Base-by-base conservation (phyloP, 1,140 invertebrate species). In the Camponotus vicinus region DNA sequence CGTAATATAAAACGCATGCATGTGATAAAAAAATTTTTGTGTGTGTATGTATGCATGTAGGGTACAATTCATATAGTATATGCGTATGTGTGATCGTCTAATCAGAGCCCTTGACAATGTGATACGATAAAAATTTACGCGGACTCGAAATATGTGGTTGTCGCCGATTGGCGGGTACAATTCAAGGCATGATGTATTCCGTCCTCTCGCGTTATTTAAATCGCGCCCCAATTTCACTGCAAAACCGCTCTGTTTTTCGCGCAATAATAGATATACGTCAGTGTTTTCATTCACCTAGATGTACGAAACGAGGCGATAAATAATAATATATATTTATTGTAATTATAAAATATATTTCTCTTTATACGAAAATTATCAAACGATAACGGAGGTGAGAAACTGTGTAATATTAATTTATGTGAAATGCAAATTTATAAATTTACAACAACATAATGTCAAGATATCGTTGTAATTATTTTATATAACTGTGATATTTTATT, bases 171-270 rank as follows among this genome's bases (percentile, higher is more conserved):
- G 18, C 34, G 8, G 67, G 18, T 59, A 45, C 67, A 75, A 73
- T 75, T 57, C 57, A 13, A 9, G 45, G 42, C 45, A 45, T 67
- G 55, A 45, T 63, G 75, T 73, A 40, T 75, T 59, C n/a, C 79
- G 55, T 63, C 61, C n/a, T 13, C 49, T 75, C 69, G 52, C 49
- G 40, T 83, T 83, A 83, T 82, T 82, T 82, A 82, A 82, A 82
- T 83, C 79, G 69, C 40, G 69, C 13, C 42, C 40, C 40, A 15
- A n/a, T 63, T 83, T 83, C 18, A 34, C 27, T n/a, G 37, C 64
- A 27, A 80, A 55, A 15, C n/a, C 64, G 34, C 34, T 70, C 78
- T 73, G 55, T 82, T 73, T 49, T 27, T n/a, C 18, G 40, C 37
- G 52, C 37, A 27, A n/a, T 32, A 40, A 9, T 1, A 45, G n/a